Evolutionary conservation across 2,888 invertebrate genomes (phyloP).

Genomic region (Drosophila rellima): DNA sequence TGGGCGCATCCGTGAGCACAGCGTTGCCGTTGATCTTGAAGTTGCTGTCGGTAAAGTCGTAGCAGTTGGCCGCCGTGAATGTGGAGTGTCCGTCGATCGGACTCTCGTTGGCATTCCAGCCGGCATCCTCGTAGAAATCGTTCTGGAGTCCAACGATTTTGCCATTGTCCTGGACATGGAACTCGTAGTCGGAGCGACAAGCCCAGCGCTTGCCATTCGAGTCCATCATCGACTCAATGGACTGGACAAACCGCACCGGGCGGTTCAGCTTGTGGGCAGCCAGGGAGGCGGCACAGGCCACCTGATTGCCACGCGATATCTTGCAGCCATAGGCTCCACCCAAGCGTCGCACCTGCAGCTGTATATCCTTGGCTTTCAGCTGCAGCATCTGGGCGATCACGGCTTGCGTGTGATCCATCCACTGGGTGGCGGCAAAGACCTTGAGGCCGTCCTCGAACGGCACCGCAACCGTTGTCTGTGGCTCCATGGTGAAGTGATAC

Average conservation of each 20-base stretch:
- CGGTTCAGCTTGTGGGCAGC: conserved; percentile 88
- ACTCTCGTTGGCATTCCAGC: conserved; percentile 87
- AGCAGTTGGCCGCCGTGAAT: conserved; percentile 87
- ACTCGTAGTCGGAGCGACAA: conserved; percentile 88
- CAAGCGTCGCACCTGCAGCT: conserved; percentile 89
- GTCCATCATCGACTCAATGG: conserved; percentile 91
- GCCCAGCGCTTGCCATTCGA: conserved; percentile 89
- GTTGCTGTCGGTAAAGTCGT: conserved; percentile 88
- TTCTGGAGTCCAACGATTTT: conserved; percentile 89
- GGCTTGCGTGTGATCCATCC: conserved; percentile 88
- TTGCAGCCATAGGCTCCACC: conserved; percentile 95
- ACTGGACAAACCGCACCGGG: conserved; percentile 90
- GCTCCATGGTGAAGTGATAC: conserved; percentile 92
- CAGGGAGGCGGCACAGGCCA: conserved; percentile 90
- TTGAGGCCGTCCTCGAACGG: conserved; percentile 91
- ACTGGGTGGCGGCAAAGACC: conserved; percentile 89
- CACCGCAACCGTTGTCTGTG: conserved; percentile 89
- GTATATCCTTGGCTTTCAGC: conserved; percentile 89
- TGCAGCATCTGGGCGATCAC: conserved; percentile 87
- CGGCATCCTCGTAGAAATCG: conserved; percentile 87
- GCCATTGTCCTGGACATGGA: conserved; percentile 88
- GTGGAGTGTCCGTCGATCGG: conserved; percentile 77
- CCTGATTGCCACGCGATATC: conserved; percentile 88
- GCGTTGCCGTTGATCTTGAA: conserved; percentile 89
- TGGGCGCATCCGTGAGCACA: conserved; percentile 89